Evolutionary conservation across 2,113 vertebrate species (phyloP), one percentile per base, ranked within the genome.

Genomic region (Phylloscopus whistleri): DNA sequence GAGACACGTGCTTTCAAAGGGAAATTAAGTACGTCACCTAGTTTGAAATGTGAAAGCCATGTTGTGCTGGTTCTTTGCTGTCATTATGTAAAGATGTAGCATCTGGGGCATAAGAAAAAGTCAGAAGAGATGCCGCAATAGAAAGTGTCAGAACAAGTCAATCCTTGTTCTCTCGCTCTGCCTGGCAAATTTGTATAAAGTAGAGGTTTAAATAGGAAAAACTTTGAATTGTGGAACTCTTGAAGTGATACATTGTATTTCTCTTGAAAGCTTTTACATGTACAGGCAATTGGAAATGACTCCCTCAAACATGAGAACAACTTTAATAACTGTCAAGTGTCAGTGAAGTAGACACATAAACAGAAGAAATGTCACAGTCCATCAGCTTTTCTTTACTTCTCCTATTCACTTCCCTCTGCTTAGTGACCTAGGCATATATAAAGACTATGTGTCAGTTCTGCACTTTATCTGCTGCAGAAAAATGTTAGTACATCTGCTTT

Each of bases 251-350:
- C 11, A 51, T 11, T 92, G 33, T 85, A 83, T 93, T 96, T 90
- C 55, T 86, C 56, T 84, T 75, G 90, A 92, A 96, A 94, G 82
- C 70, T 94, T 95, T 97, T 94, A 74, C 87, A 84, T 94, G 82
- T 96, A 89, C 75, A 90, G 84, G 81, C 96, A 87, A 80, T 84
- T 94, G 70, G 63, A 96, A 97, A 94, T 92, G n/a, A 93, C 87
- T 95, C 64, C 43, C 41, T 96, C 94, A 89, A 97, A 96, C 62
- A 93, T 12, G 21, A 93, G 67, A 56, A 89, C 92, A 91, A 78
- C 82, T 96, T 96, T 87, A 96, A 88, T 79, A 93, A 92, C 41
- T 95, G 69, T 92, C 82, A 95, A 85, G 56, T 95, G 74, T 95
- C 88, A 83, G 51, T 76, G 90, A 78, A 93, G 55, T 51, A 97